A percentile compares a stretch with the other conserved stretches of the same genome.
Conservation (phyloP, 2,797 vertebrate genomes). For the Tympanoctomys barrerae region DNA sequence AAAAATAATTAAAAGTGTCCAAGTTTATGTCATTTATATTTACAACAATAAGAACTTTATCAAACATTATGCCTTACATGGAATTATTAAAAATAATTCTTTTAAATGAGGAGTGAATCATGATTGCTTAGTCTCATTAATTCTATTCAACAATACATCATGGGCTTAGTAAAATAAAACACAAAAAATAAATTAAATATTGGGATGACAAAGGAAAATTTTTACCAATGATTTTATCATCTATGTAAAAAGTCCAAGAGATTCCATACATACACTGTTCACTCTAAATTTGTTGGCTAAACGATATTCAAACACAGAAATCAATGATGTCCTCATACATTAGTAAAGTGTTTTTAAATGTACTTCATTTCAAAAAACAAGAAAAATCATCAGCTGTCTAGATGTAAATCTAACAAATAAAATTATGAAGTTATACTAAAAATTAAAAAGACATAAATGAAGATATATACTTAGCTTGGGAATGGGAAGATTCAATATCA, state of each 20-base stretch:
- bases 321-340: background rate
- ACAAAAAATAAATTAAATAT: background rate
- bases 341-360: constrained; percentile 46
- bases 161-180: background rate
- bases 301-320: constrained; percentile 9
- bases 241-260: background rate
- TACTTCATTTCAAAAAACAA: background rate
- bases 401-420: constrained; percentile 27
- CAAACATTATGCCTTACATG: background rate
- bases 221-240: background rate
- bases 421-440: constrained; percentile 38
- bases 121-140: background rate
- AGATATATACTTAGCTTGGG: background rate
- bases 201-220: constrained; percentile 10
- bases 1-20: background rate
- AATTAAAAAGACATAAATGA: constrained; percentile 1
- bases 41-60: background rate
- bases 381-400: background rate
- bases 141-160: background rate
- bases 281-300: background rate
- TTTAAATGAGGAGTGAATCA: constrained; percentile 33
- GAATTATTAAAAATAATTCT: constrained; percentile 24
- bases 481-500: background rate
- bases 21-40: constrained; percentile 42
- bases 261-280: background rate